Evolutionary conservation across 2,888 invertebrate genomes (phyloP).

Genomic region (Eumerus sabulonum): DNA sequence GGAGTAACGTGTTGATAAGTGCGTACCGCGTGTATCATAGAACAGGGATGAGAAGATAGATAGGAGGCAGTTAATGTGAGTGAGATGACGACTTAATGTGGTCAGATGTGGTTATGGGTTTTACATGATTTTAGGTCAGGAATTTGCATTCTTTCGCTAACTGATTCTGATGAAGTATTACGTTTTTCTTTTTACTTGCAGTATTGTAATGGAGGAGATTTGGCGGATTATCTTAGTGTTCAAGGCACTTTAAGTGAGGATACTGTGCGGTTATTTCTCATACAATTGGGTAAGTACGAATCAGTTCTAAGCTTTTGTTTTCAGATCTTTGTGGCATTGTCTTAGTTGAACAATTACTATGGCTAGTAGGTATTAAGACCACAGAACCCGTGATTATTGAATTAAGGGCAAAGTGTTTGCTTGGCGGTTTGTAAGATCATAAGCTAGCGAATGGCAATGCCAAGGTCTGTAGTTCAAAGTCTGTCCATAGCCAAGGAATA

Average conservation of each 20-base stretch:
- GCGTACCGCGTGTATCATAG: constrained; percentile 13
- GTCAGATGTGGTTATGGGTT: constrained; percentile 33
- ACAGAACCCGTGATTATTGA: no score
- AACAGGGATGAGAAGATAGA: not conserved
- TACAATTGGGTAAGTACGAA: constrained; percentile 88
- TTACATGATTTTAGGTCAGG: constrained; percentile 48
- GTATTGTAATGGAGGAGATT: constrained; percentile 99
- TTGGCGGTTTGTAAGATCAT: no score
- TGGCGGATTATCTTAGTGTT: constrained; percentile 96
- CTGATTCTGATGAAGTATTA: constrained; percentile 29
- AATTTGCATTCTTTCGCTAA: constrained; percentile 34
- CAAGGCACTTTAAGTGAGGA: constrained; percentile 98
- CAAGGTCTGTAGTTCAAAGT: no score
- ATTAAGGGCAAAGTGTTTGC: no score
- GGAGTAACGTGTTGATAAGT: constrained; percentile 15
- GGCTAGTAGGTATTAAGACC: no score
- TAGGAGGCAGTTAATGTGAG: constrained; percentile 42
- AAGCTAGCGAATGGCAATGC: no score
- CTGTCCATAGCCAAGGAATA: no score
- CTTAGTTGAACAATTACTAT: no score
- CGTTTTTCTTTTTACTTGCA: constrained; percentile 79
- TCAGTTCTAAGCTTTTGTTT: no score
- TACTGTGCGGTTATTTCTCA: constrained; percentile 95
- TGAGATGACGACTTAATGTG: constrained; percentile 30
- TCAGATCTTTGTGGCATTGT: no score